Evolutionary conservation across 1,140 invertebrate genomes (phyloP).

Genomic region (Aphaenogaster rudis): DNA sequence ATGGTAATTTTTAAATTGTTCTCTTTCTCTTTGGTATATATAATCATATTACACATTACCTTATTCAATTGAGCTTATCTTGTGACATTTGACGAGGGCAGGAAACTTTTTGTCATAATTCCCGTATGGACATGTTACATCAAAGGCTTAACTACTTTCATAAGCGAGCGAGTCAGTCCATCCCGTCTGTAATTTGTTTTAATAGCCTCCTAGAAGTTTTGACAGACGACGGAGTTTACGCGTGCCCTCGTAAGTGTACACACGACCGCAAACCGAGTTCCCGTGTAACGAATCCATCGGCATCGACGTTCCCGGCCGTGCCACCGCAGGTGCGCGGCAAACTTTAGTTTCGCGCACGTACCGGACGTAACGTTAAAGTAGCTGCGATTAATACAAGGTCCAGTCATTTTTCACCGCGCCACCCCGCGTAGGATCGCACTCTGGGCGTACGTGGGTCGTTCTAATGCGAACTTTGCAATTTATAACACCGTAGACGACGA

Average conservation of each 20-base stretch:
- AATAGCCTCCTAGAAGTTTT: constrained; percentile 61
- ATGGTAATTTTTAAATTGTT: neutral
- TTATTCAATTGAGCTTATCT: neutral
- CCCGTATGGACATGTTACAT: neutral
- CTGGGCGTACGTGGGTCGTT: neutral
- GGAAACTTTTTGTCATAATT: constrained; percentile 19
- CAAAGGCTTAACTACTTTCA: constrained; percentile 43
- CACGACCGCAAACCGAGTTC: constrained; percentile 70
- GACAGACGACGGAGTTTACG: constrained; percentile 51
- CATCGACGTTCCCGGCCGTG: constrained; percentile 67
- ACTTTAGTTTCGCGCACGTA: constrained; percentile 75
- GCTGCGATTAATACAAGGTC: constrained; percentile 77
- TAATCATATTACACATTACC: neutral
- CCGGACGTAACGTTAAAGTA: constrained; percentile 77
- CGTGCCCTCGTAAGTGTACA: constrained; percentile 50
- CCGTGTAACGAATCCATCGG: constrained; percentile 75
- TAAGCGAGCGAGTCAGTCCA: neutral
- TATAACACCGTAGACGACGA: constrained; percentile 39
- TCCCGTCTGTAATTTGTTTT: constrained; percentile 51
- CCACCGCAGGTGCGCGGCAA: constrained; percentile 49
- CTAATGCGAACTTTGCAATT: constrained; percentile 40
- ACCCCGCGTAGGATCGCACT: constrained; percentile 7
- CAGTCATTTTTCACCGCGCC: constrained; percentile 75
- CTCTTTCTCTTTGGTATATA: neutral
- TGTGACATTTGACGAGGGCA: constrained; percentile 6